Evolutionary conservation across 2,113 vertebrate species (phyloP).

Genomic region (Psammodynastes pulverulentus): DNA sequence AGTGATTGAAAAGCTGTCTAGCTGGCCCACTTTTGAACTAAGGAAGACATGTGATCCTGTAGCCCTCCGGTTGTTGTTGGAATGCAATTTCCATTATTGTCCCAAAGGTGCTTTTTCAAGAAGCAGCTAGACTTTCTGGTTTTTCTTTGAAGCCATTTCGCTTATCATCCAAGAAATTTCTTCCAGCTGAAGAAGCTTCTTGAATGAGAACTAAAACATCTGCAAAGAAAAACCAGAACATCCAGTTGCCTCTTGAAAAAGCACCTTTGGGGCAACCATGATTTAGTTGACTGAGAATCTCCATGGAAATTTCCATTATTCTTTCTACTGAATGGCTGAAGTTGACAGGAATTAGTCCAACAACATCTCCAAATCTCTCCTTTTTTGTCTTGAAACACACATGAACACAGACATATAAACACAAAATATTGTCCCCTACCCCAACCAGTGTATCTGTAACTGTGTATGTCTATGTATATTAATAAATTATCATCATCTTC

Average conservation of each 20-base stretch:
- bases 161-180: too few species aligned
- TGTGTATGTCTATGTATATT: not conserved
- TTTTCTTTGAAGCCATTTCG: too few species aligned
- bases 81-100: not conserved
- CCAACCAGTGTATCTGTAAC: not conserved
- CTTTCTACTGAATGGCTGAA: not conserved
- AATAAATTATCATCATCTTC: not conserved
- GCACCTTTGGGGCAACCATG: too few species aligned
- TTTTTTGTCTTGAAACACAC: not conserved
- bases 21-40: not conserved
- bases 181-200: too few species aligned
- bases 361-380: not conserved
- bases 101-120: too few species aligned
- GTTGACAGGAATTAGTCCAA: not conserved
- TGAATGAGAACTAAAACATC: too few species aligned
- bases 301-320: not conserved
- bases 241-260: too few species aligned
- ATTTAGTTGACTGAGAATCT: too few species aligned
- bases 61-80: not conserved
- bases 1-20: not conserved
- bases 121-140: too few species aligned
- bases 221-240: too few species aligned
- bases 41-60: not conserved
- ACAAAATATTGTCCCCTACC: not conserved
- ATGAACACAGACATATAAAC: not conserved